Base-by-base conservation (phyloP, 2,888 invertebrate species). In the Microplitis deprimator region DNA sequence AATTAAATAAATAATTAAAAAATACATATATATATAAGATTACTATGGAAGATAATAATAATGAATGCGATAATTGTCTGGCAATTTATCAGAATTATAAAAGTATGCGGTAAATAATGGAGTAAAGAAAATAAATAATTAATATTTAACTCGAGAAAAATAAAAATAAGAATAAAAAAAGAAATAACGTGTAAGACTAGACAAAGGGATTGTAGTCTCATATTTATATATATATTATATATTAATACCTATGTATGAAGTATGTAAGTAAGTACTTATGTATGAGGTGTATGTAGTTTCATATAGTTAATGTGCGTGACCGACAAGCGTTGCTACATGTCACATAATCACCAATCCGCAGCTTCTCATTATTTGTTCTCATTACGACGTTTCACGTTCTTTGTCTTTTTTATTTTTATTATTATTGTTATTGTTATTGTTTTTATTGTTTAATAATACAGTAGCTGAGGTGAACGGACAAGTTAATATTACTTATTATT, bases 251-350 rank as follows among this genome's bases (percentile, higher is more conserved):
- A 17, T 29, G 65, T 17, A 50, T 60, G 75, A 73, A 13, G 50
- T 50, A 50, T 1, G 29, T 29, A 29, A 29, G 29, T 29, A 29
- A 29, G 29, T 29, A 29, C 29, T 29, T 29, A 29, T 29, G 29
- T 29, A 29, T 50, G 50, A 50, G 50, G 50, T 50, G 50, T 50
- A 50, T 50, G 50, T 50, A 50, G 50, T 50, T 50, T 17, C n/a
- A 17, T 41, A 50, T 8, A 82, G 84, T 81, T 86, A 86, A 84
- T 86, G 85, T 84, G 82, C 81, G 85, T 85, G 85, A 86, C 84
- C 84, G 85, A 85, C 84, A 83, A 73, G 82, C 81, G 83, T 82
- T 81, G 82, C 81, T 82, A 80, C 82, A 81, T 80, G 80, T 81
- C 83, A 81, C 80, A 84, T 79, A 82, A 75, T 72, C 68, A 74